Evolutionary conservation across 1,140 invertebrate species (phyloP), one percentile per base, ranked within the genome.

Genomic region (Drosophila pseudoananassae): DNA sequence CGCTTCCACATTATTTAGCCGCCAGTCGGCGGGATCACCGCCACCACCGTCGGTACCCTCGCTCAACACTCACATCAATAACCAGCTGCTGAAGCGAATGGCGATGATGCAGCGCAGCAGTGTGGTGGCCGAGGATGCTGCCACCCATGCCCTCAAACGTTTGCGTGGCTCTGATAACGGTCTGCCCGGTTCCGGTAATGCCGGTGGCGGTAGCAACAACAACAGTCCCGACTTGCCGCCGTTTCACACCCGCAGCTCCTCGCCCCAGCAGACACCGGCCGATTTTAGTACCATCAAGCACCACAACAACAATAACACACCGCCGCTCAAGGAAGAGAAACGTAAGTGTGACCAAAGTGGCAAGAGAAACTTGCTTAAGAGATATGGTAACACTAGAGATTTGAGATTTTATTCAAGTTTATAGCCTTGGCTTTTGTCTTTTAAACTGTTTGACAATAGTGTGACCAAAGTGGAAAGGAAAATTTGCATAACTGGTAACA

Each of bases 211-310:
- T 33, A 93, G 92, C 90, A 95, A 94, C 90, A 94, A 94, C 82
- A 94, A 94, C 85, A 95, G 94, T 82, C 92, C 84, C 47, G 92
- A 89, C 58, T 87, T 89, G 80, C 83, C 76, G 27, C 72, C 69
- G 31, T 45, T 88, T 8, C 90, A 91, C 57, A 63, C 78, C 31
- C 92, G 79, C 74, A 93, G 78, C 82, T 76, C 78, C 77, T 91
- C 93, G 50, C 93, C 93, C 8, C 93, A 93, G 72, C 93, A 94
- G 14, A 94, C 94, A 61, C 94, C 95, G n/a, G 94, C 95, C 20
- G 95, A 96, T 87, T 96, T 96, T 90, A 96, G 95, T 33, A 95
- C 95, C 74, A 95, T 94, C 91, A 92, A 92, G 55, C 91, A 92
- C 72, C 91, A 92, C 69, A 92, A 94, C 50, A 94, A 94, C 82